phyloP scores from a whole-genome alignment of 2,888 invertebrate species.

The Pollenia amentaria region DNA sequence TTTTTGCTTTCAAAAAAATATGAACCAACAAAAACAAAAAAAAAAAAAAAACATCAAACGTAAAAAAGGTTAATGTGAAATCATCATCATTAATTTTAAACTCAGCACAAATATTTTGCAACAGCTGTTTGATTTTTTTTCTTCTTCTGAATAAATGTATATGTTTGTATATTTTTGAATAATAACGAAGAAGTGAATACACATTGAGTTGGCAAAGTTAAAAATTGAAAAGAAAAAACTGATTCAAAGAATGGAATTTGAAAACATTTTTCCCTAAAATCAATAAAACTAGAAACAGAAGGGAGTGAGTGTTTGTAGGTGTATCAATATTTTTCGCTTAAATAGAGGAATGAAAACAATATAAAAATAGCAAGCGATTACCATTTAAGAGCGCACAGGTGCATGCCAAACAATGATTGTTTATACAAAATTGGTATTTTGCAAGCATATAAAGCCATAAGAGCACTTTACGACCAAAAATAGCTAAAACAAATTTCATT shows the following conservation, averaged over 20 bases:
- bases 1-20: constrained; percentile 5
- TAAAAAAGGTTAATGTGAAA: constrained; percentile 65
- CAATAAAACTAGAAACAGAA: constrained; percentile 57
- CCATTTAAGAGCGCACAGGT: constrained; percentile 22
- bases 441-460: not conserved
- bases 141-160: not conserved
- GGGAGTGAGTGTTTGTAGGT: constrained; percentile 7
- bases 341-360: constrained; percentile 3
- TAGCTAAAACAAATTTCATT: too few relatives aligned
- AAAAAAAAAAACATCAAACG: not conserved
- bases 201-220: not conserved
- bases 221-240: constrained; percentile 18
- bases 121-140: constrained; percentile 53
- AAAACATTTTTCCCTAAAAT: constrained; percentile 45
- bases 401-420: constrained; percentile 5
- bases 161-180: constrained; percentile 7
- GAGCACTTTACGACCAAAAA: too few relatives aligned
- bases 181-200: constrained; percentile 11
- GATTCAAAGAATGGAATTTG: not conserved
- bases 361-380: constrained; percentile 19
- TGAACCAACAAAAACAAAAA: too few relatives aligned
- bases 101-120: constrained; percentile 65
- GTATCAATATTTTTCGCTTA: not conserved
- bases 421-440: not conserved
- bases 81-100: constrained; percentile 72